A percentile compares a stretch with the other conserved stretches of the same genome.
Evolutionary conservation across 2,797 vertebrate species (phyloP).

Genomic region (Galaxias olidus): DNA sequence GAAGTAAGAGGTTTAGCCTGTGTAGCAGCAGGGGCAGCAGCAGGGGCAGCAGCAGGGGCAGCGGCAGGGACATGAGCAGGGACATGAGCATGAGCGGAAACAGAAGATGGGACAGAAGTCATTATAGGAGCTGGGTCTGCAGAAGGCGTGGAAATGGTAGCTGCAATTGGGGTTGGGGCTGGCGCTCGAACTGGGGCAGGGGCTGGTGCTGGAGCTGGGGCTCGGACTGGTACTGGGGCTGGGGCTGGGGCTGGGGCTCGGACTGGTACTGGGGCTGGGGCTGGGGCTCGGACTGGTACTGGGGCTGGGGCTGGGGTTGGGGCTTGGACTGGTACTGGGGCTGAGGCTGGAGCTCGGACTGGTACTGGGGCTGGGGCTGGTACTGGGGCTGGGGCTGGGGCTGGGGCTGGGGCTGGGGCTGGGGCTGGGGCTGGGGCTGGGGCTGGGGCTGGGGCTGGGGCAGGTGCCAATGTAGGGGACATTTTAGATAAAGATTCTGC

Average conservation of each 20-base stretch:
- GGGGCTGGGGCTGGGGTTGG: conserved; percentile 20
- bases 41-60: conserved; percentile 26
- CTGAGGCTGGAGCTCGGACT: conserved; percentile 10
- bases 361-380: too few relatives aligned
- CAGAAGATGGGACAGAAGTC: too few relatives aligned
- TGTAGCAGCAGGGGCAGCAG: conserved; percentile 17
- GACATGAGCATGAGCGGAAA: too few relatives aligned
- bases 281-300: conserved; percentile 43
- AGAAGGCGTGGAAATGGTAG: too few relatives aligned
- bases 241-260: conserved; percentile 16
- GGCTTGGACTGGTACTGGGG: conserved; percentile 8
- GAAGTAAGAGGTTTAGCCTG: conserved; percentile 24
- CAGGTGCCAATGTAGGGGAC: conserved; percentile 15
- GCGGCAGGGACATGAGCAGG: conserved; percentile 17
- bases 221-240: conserved; percentile 24
- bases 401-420: conserved; percentile 11
- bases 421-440: not conserved
- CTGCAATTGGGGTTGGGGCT: conserved; percentile 10
- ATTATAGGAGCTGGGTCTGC: conserved; percentile 36
- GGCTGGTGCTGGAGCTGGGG: not conserved
- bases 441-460: not conserved
- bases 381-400: not conserved
- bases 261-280: conserved; percentile 25
- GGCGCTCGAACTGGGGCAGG: conserved; percentile 29
- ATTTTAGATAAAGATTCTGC: conserved; percentile 15